Conservation (phyloP, 2,113 vertebrate species). For the Grallaria varia region DNA sequence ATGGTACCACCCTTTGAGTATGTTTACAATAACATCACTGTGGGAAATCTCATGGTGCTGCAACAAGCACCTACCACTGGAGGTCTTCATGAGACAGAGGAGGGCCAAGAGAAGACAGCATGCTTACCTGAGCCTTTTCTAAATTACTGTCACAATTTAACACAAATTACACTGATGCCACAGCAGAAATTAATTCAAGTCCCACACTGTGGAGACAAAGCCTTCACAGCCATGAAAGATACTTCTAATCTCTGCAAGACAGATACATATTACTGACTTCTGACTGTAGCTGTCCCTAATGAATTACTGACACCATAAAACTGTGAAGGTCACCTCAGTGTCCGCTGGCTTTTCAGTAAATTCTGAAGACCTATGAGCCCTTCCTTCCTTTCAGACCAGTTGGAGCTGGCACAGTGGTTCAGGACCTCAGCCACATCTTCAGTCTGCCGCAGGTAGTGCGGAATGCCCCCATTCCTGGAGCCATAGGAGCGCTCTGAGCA, state of each 20-base stretch:
- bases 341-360: slow-evolving; percentile 93
- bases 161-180: neutral
- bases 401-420: slow-evolving; percentile 97
- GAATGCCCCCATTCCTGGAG: slow-evolving; percentile 92
- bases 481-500: slow-evolving; percentile 95
- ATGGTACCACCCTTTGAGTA: neutral
- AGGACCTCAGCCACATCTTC: slow-evolving; percentile 97
- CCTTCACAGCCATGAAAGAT: neutral
- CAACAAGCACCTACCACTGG: neutral
- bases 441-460: slow-evolving; percentile 92
- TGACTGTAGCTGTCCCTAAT: neutral
- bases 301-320: neutral
- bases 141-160: neutral
- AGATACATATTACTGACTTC: neutral
- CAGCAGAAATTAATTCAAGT: neutral
- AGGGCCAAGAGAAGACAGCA: neutral
- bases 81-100: neutral
- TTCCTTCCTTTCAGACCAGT: slow-evolving; percentile 98
- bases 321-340: slow-evolving; percentile 82
- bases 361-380: slow-evolving; percentile 95
- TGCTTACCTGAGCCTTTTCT: neutral
- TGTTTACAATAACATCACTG: neutral
- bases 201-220: neutral
- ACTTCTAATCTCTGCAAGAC: neutral
- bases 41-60: neutral